Evolutionary conservation across 1,140 invertebrate species (phyloP).

Genomic region (Lasioglossum albipes): DNA sequence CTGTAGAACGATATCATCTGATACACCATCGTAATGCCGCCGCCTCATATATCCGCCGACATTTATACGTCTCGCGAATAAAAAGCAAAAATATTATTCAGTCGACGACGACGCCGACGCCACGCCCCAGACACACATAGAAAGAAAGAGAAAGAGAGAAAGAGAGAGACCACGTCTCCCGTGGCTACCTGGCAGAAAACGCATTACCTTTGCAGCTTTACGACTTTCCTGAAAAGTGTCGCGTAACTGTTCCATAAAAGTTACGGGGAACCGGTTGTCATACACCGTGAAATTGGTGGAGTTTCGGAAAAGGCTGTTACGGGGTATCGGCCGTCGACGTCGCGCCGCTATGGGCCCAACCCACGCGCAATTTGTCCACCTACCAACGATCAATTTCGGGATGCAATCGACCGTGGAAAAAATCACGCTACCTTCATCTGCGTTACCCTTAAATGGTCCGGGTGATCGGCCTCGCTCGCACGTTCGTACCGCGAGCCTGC

Average conservation of each 20-base stretch:
- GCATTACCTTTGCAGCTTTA: conserved; percentile 59
- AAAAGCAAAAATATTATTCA: conserved; percentile 57
- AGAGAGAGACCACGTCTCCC: neutral
- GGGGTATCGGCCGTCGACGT: neutral
- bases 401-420: conserved; percentile 30
- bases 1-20: conserved; percentile 43
- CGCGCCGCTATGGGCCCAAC: neutral
- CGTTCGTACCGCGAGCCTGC: neutral
- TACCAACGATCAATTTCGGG: conserved; percentile 40
- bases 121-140: conserved; percentile 19
- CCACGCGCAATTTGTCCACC: conserved; percentile 39
- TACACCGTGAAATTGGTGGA: conserved; percentile 58
- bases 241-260: conserved; percentile 59
- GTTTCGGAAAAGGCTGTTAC: conserved; percentile 48
- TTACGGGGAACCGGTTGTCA: conserved; percentile 59
- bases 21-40: conserved; percentile 29
- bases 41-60: conserved; percentile 30
- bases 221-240: conserved; percentile 59
- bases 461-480: too few relatives aligned
- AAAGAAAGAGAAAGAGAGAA: too few relatives aligned
- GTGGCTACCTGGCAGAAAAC: conserved; percentile 28
- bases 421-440: conserved; percentile 18
- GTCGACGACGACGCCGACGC: neutral
- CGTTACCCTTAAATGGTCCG: neutral
- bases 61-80: conserved; percentile 55